phyloP scores from a whole-genome alignment of 1,140 invertebrate species.

The Diorhabda elongata region DNA sequence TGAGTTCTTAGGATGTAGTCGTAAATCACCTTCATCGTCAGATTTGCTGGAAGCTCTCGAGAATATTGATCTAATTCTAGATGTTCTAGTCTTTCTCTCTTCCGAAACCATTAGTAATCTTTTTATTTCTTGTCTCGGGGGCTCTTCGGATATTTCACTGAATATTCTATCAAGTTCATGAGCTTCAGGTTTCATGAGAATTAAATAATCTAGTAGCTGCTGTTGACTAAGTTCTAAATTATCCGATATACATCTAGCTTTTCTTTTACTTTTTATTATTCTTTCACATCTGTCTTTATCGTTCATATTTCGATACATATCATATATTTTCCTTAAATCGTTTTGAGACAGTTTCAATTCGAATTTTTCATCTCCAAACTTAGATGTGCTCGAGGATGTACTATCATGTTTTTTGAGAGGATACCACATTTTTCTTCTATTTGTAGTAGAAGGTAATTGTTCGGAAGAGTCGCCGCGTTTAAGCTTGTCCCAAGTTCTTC shows the following conservation, averaged over 20 bases:
- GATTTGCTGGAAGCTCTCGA: constrained; percentile 38
- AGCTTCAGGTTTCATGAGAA: constrained; percentile 34
- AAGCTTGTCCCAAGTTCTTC: constrained; percentile 60
- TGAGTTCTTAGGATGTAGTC: constrained; percentile 24
- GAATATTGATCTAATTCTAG: constrained; percentile 30
- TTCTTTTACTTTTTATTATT: constrained; percentile 20
- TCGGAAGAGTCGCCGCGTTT: constrained; percentile 59
- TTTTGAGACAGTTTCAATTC: constrained; percentile 19
- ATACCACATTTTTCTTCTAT: constrained; percentile 49
- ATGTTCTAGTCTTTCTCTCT: constrained; percentile 29
- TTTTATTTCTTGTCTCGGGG: constrained; percentile 6
- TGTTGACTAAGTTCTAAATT: constrained; percentile 36
- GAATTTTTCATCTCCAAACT: constrained; percentile 44
- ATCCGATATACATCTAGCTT: constrained; percentile 31
- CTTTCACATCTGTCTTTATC: constrained; percentile 22
- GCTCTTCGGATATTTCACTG: constrained; percentile 19
- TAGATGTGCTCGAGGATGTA: constrained; percentile 51
- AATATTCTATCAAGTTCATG: constrained; percentile 35
- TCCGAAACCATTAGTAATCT: constrained; percentile 27
- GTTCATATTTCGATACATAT: constrained; percentile 31
- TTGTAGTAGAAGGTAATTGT: constrained; percentile 47
- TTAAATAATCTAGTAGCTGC: constrained; percentile 37
- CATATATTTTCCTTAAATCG: constrained; percentile 29
- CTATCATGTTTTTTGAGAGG: constrained; percentile 43
- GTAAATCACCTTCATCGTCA: constrained; percentile 34